Base-by-base conservation (phyloP, 1,140 invertebrate species). In the Phortica variegata region DNA sequence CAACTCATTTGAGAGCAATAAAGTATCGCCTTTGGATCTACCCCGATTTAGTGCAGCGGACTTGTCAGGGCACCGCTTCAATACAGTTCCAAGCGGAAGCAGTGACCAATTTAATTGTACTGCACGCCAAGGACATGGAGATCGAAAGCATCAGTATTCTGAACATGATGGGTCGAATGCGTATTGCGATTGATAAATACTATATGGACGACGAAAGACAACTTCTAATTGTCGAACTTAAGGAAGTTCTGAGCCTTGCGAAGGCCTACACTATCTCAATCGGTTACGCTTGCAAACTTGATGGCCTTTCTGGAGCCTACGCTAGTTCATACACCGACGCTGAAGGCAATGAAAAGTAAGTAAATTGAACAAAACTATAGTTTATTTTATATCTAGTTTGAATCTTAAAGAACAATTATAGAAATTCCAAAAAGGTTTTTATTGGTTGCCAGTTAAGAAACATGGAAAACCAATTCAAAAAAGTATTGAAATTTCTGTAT, bases 11-110 rank as follows among this genome's bases (percentile, higher is more conserved):
- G 0, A 73, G 75, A 9, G 91, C 93, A 0, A 52, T 82, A 2
- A 83, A 86, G 58, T 95, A 96, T 72, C 84, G 88, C 42, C 61
- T 96, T 0, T 83, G 79, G 9, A 74, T 93, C 9, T 77, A 86
- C 56, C 91, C 92, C 0, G 79, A 92, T 65, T 70, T 94, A 21
- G 70, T 79, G 29, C 79, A 77, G 2, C 10, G 82, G 74, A 15
- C 89, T 86, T 76, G 69, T 73, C 56, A 60, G 8, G 91, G 91
- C 2, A 78, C 75, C 15, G 88, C 91, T 0, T 82, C 79, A 42
- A 91, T 93, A 8, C 77, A 82, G 23, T 75, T 94, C 36, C 75
- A 82, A 26, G 73, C 86, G 1, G 58, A 74, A 1, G 56, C 79
- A 15, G 54, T 73, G 12, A 84, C 81, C 19, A 80, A 81, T 39